A percentile compares a stretch with the other conserved stretches of the same genome.
Conservation (phyloP, 2,113 vertebrate species). For the Hymenochirus boettgeri region DNA sequence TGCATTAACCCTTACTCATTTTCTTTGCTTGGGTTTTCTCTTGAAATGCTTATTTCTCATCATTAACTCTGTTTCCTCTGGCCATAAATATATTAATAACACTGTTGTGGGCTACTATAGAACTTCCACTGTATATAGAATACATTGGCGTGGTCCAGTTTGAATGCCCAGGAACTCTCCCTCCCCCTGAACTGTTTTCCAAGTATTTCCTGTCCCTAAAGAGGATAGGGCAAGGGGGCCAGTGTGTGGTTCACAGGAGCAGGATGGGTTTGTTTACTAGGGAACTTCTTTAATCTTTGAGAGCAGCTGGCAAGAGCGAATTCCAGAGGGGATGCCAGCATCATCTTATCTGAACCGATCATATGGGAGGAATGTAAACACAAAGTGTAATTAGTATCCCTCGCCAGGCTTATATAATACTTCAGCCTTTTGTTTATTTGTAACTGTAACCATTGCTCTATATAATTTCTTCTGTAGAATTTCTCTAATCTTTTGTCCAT, state of each 20-base stretch:
- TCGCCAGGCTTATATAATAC: conserved; percentile 25
- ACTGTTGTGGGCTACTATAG: too few relatives aligned
- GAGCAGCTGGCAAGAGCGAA: conserved; percentile 10
- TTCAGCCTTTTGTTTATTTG: conserved; percentile 2
- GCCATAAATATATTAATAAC: too few relatives aligned
- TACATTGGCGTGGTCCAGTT: neutral
- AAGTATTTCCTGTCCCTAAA: conserved; percentile 12
- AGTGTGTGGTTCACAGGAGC: neutral
- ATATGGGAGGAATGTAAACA: conserved; percentile 34
- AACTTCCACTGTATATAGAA: too few relatives aligned
- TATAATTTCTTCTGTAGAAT: neutral
- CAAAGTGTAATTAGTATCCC: neutral
- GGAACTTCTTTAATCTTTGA: conserved; percentile 23
- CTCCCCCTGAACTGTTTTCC: neutral
- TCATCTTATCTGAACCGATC: conserved; percentile 17
- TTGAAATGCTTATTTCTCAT: too few relatives aligned
- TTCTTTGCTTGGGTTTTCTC: too few relatives aligned
- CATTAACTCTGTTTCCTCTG: too few relatives aligned
- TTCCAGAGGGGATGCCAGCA: conserved; percentile 9
- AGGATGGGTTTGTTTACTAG: conserved; percentile 25
- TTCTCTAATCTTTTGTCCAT: neutral
- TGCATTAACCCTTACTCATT: too few relatives aligned
- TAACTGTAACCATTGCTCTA: neutral
- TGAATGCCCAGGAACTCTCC: neutral
- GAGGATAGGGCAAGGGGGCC: neutral